Conservation (phyloP, 2,888 invertebrate genomes). For the Eristalinus aeneus region DNA sequence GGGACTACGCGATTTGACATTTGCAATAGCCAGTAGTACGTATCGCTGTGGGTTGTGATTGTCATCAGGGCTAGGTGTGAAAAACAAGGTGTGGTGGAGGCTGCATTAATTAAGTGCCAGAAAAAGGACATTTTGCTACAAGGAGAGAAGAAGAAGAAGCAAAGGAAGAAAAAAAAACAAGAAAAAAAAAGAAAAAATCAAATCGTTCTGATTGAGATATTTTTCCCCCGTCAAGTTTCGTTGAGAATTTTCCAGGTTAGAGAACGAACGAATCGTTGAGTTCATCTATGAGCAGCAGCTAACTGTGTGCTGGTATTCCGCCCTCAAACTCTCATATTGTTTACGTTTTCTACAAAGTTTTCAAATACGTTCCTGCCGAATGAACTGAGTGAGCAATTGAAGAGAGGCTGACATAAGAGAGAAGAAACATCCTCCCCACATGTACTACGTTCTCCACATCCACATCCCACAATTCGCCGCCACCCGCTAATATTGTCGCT, state of each 20-base stretch:
- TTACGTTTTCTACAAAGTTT: slow-evolving; percentile 62
- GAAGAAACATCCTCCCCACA: slow-evolving; percentile 22
- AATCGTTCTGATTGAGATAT: slow-evolving; percentile 61
- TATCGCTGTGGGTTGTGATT: slow-evolving; percentile 28
- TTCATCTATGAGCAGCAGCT: slow-evolving; percentile 56
- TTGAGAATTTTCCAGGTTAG: slow-evolving; percentile 64
- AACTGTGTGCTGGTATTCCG: slow-evolving; percentile 54
- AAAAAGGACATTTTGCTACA: slow-evolving; percentile 56
- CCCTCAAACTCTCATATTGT: slow-evolving; percentile 68
- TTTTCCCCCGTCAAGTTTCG: slow-evolving; percentile 52
- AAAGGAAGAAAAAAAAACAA: slow-evolving; percentile 38
- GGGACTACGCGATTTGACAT: slow-evolving; percentile 32
- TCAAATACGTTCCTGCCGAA: slow-evolving; percentile 22
- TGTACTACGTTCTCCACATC: slow-evolving; percentile 2
- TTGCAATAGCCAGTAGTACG: neutral
- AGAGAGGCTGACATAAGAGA: slow-evolving; percentile 54
- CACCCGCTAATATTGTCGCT: slow-evolving; percentile 18
- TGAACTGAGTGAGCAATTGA: slow-evolving; percentile 36
- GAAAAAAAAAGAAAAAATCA: slow-evolving; percentile 37
- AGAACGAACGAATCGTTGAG: slow-evolving; percentile 58
- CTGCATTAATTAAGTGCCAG: slow-evolving; percentile 61
- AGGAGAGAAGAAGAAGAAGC: slow-evolving; percentile 41
- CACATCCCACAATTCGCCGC: slow-evolving; percentile 21
- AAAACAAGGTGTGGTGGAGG: slow-evolving; percentile 70
- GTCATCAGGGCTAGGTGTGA: neutral